phyloP scores from a whole-genome alignment of 2,888 invertebrate species.

The Microchrysa polita region DNA sequence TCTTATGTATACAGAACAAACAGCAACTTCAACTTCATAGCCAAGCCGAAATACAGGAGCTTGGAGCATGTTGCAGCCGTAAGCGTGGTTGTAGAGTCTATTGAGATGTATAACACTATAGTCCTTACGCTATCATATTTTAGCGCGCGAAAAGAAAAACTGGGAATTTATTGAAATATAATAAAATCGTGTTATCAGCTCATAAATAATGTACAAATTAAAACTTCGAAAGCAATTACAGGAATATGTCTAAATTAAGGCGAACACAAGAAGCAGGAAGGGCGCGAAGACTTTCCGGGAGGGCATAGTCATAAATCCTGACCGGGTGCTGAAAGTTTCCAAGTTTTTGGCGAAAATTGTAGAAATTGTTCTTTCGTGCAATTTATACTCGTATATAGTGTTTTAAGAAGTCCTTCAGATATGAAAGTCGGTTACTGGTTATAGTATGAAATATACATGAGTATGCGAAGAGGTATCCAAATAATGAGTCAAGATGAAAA shows the following conservation, averaged over 20 bases:
- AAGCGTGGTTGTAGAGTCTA: neutral
- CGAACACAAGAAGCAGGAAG: conserved; percentile 7
- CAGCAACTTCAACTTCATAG: neutral
- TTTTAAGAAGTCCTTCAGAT: too few relatives aligned
- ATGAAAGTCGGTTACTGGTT: too few relatives aligned
- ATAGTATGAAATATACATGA: too few relatives aligned
- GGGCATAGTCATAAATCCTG: neutral
- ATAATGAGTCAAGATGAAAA: too few relatives aligned
- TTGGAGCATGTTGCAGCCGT: conserved; percentile 15
- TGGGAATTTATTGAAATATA: conserved; percentile 46
- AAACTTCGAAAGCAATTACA: conserved; percentile 50
- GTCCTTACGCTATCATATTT: neutral
- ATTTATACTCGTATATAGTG: too few relatives aligned
- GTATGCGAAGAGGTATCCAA: too few relatives aligned
- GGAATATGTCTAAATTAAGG: conserved; percentile 49
- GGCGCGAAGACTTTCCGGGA: neutral
- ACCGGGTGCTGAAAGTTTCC: neutral
- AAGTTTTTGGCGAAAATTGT: neutral
- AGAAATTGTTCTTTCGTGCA: too few relatives aligned
- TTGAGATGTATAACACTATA: neutral
- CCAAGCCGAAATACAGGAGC: neutral
- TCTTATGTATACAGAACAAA: neutral
- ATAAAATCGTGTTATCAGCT: conserved; percentile 50
- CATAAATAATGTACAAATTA: conserved; percentile 51
- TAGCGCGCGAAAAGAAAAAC: conserved; percentile 3